These are phyloP conservation scores for Campylorhamphus procurvoides DNA, from an alignment of 2,113 vertebrate genomes.

Conservation along the genomic window DNA sequence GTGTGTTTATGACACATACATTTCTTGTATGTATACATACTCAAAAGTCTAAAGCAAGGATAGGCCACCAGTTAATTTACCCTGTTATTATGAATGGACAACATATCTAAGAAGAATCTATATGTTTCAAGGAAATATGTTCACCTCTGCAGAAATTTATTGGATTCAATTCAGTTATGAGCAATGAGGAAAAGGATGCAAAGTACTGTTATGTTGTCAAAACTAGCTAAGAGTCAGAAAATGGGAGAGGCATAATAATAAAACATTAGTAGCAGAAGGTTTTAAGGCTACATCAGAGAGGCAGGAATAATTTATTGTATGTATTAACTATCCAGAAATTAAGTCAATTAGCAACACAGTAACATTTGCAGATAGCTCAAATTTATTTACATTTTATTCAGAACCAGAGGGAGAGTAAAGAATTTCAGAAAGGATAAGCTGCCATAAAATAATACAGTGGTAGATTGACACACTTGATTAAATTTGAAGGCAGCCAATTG, in stretches of 20 bases:
- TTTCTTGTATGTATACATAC: background rate
- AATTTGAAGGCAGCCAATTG: background rate
- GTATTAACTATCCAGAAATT: background rate
- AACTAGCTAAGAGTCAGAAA: background rate
- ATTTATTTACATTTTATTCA: slow-evolving; percentile 13
- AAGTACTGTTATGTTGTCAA: background rate
- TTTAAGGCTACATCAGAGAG: background rate
- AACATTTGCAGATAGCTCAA: background rate
- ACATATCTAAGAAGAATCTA: background rate
- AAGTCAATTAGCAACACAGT: background rate
- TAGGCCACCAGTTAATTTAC: background rate
- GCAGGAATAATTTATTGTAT: background rate
- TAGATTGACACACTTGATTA: background rate
- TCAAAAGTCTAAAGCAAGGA: background rate
- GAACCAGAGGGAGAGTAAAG: background rate
- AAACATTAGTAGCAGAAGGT: background rate
- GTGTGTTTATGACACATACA: background rate
- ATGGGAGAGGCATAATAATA: background rate
- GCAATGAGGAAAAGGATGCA: background rate
- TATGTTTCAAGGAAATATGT: background rate
- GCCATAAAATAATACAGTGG: background rate
- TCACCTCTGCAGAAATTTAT: background rate
- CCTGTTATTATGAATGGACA: background rate
- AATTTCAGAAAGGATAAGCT: background rate
- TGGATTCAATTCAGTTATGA: background rate